Evolutionary conservation across 2,888 invertebrate species (phyloP), one percentile per base, ranked within the genome.

Genomic region (Panzeria rudis): DNA sequence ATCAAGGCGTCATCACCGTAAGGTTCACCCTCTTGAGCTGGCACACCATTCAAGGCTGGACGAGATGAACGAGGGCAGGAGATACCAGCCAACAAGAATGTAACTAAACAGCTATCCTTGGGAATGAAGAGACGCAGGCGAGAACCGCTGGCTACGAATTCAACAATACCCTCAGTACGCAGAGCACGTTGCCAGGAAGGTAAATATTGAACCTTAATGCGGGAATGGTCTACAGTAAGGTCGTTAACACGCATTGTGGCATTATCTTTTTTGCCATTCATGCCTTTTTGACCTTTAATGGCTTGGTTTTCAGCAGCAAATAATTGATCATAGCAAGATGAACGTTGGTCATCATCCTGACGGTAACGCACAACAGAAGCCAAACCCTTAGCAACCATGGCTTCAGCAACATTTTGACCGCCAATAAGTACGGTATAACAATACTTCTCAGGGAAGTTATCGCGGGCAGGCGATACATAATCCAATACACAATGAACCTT

Each of bases 111-210:
- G 77, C 98, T 98, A 89, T 98, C 98, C 92, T 98, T 98, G 2
- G 98, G 98, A 87, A 99, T 95, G 93, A 96, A 99, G 9, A 99
- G 92, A 87, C 99, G 95, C 90, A 99, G 94, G 61, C 99, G 95
- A 0, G 99, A 98, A 20, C 99, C 99, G 90, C 98, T 98, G 0
- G 98, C 97, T 1, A 99, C 98, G 92, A 98, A 99, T 92, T 99
- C 99, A 4, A 99, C 98, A 15, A 97, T 95, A 5, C 97, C 99
- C 91, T 98, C 98, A 62, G 97, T 96, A 87, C 97, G 95, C 81
- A 97, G 96, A 9, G 97, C 97, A 88, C 99, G 95, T 92, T 98
- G 97, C 90, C 99, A 94, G 90, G 98, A 97, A 61, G 98, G 97
- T 91, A 99, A 94, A 93, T 98, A 98, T 91, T 98, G 97, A 92